Conservation (phyloP, 2,797 vertebrate species). For the Platyrinchus mystaceus region DNA sequence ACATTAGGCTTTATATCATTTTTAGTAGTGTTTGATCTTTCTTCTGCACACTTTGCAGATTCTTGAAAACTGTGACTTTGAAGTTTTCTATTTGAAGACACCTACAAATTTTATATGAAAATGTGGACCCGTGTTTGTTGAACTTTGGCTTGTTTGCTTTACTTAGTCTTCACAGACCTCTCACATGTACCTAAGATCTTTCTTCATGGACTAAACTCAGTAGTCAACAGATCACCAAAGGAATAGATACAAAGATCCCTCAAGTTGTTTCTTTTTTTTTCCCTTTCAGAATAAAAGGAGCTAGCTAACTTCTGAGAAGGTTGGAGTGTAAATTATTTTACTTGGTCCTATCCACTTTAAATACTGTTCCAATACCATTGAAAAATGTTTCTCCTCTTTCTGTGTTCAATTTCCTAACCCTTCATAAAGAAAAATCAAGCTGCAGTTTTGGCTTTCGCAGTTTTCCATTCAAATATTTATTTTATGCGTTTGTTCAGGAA, state of each 20-base stretch:
- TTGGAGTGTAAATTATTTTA: neutral
- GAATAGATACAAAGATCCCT: neutral
- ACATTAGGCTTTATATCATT: slow-evolving; percentile 32
- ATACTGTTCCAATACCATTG: neutral
- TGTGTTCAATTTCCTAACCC: neutral
- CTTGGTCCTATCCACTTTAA: neutral
- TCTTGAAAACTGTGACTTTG: neutral
- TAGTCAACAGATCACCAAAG: neutral
- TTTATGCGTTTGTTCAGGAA: neutral
- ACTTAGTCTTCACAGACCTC: neutral
- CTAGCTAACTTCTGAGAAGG: neutral
- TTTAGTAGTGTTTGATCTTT: slow-evolving; percentile 25
- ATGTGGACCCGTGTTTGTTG: neutral
- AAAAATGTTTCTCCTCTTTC: neutral
- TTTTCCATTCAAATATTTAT: neutral
- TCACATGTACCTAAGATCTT: neutral
- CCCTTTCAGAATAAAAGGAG: neutral
- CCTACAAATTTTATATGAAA: neutral
- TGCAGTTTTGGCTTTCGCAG: neutral
- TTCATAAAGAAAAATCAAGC: neutral
- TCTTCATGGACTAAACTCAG: neutral
- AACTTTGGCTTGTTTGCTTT: neutral
- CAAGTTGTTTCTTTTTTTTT: neutral
- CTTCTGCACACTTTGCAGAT: slow-evolving; percentile 6
- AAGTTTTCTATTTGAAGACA: neutral